Evolutionary conservation across 2,888 invertebrate species (phyloP), one percentile per base, ranked within the genome.

Genomic region (Myopa testacea): DNA sequence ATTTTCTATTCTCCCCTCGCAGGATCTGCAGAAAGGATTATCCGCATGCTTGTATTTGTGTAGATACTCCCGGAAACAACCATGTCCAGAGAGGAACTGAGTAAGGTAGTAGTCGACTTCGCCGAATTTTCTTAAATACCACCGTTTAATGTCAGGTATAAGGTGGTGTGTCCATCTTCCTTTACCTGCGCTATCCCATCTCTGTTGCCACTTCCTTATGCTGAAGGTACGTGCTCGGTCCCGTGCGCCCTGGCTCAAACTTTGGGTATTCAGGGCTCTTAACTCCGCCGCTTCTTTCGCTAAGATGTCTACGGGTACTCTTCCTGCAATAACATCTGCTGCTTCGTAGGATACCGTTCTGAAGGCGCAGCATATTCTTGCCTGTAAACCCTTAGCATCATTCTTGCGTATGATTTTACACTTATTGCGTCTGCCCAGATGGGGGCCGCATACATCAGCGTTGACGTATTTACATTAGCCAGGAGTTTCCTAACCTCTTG

Each of bases 331-430:
- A 3, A 68, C 75, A 14, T 55, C 16, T 4, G 68, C 38, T 8
- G 75, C 75, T 8, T 75, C 75, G 14, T 68, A 67, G 0, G 67
- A 75, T 38, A 58, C 19, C 4, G 68, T 75, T 50, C 60, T 10
- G 45, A 34, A 75, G 8, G 34, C 75, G 68, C 75, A 68, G 26
- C 8, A 55, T 58, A 38, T 34, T 58, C 1, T 1, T 37, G 40
- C 37, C 75, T 75, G 19, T 68, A 67, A 58, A 71, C 37, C 26
- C 8, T 63, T n/a, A 45, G 26, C 5, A 40, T 34, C 50, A 45
- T 34, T 16, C 45, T n/a, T n/a, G n/a, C 37, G n/a, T 58, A 19
- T 5, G 60, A 37, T n/a, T 37, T 60, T n/a, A 58, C 6, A 14
- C 16, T 38, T 40, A 62, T 12, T 2, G 73, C 4, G 4, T 55